Base-by-base conservation (phyloP, 2,113 vertebrate genomes). In the Ellobius talpinus region DNA sequence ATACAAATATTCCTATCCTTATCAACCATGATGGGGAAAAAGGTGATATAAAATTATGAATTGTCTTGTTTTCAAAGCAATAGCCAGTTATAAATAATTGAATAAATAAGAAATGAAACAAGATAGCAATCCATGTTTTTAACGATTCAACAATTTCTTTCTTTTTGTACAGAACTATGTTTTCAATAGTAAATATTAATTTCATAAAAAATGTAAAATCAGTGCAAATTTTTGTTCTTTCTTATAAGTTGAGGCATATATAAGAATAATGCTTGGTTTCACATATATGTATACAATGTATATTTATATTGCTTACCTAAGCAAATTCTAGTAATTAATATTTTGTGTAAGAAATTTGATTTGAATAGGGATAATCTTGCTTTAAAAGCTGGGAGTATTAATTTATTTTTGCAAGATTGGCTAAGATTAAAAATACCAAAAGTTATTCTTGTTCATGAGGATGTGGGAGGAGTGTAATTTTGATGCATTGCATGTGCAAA, bases 381-480 rank as follows among this genome's bases (percentile, higher is more conserved):
- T 36, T 58, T 89, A 29, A 86, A 95, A 66, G 63, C 47, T 42
- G 14, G 33, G 95, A 91, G 39, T 86, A 73, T n/a, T 36, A 31
- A 58, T 82, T 93, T 21, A 66, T 94, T 58, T 66, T 58, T 31
- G 8, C 23, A 65, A 82, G 7, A 1, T 55, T 96, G n/a, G 5
- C 73, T 91, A 74, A 61, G 73, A 74, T 89, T 86, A 61, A 89
- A 91, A 91, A 93, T 52, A 39, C 17, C 68, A 16, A 91, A 66
- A 77, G 33, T 45, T 85, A 21, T 7, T n/a, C 45, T 10, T 47
- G 14, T 72, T 85, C 36, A 8, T 39, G 33, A 92, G 78, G 89
- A 73, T 91, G 2, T 13, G 33, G 2, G 39, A 70, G n/a, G n/a
- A 6, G 7, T 45, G n/a, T 16, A 91, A 42, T 45, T 92, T 95